A percentile compares a stretch with the other conserved stretches of the same genome.
Conservation (phyloP, 2,113 vertebrate genomes). For the Stictonetta naevosa region DNA sequence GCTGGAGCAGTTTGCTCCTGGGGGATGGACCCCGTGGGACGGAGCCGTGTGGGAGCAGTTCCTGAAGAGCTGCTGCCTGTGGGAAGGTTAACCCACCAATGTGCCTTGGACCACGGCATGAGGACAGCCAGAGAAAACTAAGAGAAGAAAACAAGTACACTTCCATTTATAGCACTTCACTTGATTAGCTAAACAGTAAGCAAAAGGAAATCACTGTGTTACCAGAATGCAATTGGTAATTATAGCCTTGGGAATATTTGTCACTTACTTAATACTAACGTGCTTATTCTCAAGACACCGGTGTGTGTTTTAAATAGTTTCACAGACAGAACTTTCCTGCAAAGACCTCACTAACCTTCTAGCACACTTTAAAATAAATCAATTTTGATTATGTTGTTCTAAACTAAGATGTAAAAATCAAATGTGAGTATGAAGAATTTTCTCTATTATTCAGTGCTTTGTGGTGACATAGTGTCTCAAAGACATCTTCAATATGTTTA, state of each 20-base stretch:
- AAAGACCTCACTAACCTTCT: neutral
- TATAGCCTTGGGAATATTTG: neutral
- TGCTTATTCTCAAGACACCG: neutral
- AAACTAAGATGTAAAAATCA: neutral
- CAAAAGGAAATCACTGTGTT: neutral
- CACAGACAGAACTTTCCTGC: neutral
- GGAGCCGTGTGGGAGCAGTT: too few species aligned
- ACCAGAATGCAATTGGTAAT: neutral
- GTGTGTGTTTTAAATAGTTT: neutral
- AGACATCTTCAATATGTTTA: neutral
- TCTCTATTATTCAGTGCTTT: neutral
- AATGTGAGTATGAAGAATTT: neutral
- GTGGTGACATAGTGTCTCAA: neutral
- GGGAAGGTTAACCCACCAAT: neutral
- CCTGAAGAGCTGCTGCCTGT: neutral
- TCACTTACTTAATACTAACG: neutral
- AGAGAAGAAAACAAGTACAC: neutral
- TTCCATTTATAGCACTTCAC: neutral
- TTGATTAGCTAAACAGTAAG: neutral
- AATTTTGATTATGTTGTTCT: neutral
- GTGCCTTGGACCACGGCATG: neutral
- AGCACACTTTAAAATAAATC: neutral
- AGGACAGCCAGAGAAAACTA: neutral
- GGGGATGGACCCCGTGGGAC: too few species aligned
- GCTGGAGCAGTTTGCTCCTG: neutral